A percentile compares a stretch with the other conserved stretches of the same genome.
Evolutionary conservation across 2,888 invertebrate genomes (phyloP).

Genomic region (Eupithecia dodoneata): DNA sequence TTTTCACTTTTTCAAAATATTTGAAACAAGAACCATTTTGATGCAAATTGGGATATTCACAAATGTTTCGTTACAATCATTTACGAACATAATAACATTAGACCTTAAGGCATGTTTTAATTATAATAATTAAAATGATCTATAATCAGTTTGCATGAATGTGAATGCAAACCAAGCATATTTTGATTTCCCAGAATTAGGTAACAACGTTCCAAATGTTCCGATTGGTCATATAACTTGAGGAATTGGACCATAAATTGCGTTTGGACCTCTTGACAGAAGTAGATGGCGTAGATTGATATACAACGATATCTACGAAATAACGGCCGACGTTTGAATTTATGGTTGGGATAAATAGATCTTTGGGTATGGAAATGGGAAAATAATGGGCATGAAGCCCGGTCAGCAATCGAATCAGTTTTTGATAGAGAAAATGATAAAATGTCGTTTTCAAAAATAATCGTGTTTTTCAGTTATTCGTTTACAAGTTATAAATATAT

Average conservation of each 20-base stretch:
- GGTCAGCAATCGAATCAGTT: slow-evolving; percentile 17
- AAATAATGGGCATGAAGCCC: slow-evolving; percentile 31
- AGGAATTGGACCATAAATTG: slow-evolving; percentile 69
- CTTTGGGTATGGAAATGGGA: slow-evolving; percentile 41
- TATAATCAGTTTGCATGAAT: not conserved
- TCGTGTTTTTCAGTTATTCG: not conserved
- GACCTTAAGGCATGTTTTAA: too few species aligned
- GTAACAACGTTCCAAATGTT: slow-evolving; percentile 23
- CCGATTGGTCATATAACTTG: slow-evolving; percentile 55
- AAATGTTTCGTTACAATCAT: too few species aligned
- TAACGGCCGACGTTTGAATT: slow-evolving; percentile 64
- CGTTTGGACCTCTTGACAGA: slow-evolving; percentile 64
- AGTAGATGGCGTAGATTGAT: slow-evolving; percentile 73
- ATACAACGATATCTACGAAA: slow-evolving; percentile 66
- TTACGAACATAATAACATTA: too few species aligned
- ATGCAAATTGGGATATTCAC: too few species aligned
- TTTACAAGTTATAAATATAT: too few species aligned
- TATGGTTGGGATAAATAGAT: slow-evolving; percentile 60
- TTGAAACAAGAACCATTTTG: too few species aligned
- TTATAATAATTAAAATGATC: not conserved
- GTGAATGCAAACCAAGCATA: not conserved
- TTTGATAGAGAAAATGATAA: not conserved
- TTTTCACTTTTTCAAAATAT: too few species aligned
- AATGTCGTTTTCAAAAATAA: not conserved
- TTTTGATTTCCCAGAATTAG: slow-evolving; percentile 5